These are phyloP conservation scores for Mandrillus leucophaeus DNA, from an alignment of 2,113 vertebrate genomes.

Conservation along the genomic window DNA sequence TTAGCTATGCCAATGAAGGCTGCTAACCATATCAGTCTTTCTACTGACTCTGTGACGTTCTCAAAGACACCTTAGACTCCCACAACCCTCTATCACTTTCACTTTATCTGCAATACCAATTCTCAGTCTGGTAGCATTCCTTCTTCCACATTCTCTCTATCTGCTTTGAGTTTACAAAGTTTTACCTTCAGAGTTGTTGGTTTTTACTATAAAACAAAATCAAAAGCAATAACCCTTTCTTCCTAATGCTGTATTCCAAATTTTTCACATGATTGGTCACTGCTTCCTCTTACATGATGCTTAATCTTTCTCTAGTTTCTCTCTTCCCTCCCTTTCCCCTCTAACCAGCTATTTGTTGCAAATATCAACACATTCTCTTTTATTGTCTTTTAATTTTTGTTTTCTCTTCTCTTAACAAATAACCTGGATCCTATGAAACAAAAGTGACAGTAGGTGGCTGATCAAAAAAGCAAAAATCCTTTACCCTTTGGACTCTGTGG, in stretches of 20 bases:
- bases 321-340: background rate
- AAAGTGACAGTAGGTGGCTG: background rate
- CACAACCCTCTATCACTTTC: background rate
- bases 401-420: background rate
- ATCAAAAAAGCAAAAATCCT: background rate
- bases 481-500: background rate
- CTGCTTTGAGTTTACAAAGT: background rate
- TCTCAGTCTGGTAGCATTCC: background rate
- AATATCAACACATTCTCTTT: background rate
- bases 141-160: background rate
- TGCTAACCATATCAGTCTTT: background rate
- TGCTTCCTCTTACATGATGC: background rate
- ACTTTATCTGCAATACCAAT: background rate
- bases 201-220: background rate
- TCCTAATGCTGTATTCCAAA: background rate
- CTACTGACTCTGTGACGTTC: background rate
- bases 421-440: background rate
- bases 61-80: background rate
- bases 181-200: background rate
- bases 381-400: background rate
- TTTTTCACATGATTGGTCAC: background rate
- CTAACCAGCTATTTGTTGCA: background rate
- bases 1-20: background rate
- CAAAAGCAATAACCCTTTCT: background rate
- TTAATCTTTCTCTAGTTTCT: background rate